Base-by-base conservation (phyloP, 1,140 invertebrate genomes). In the Pinna nobilis region DNA sequence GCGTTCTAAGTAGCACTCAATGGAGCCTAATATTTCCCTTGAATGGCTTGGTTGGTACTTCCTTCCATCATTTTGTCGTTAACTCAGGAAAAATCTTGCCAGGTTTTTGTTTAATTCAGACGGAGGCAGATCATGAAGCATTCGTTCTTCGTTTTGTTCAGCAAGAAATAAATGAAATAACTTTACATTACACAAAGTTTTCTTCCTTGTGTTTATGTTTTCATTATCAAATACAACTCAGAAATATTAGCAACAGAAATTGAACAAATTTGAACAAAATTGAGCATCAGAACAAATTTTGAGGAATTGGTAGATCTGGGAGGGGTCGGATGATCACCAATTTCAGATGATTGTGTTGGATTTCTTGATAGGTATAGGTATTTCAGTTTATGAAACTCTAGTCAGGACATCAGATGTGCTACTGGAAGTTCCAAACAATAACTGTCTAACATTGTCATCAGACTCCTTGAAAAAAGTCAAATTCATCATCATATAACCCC, bases 201-300 rank as follows among this genome's bases (percentile, higher is more conserved):
- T n/a, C 39, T 44, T 44, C n/a, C 39, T 44, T 44, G 39, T 44
- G 39, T n/a, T 44, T n/a, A 44, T 44, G 39, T 44, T 44, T n/a
- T 44, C 39, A 44, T 44, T 44, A 11, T 44, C 39, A 11, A 44
- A n/a, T n/a, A 44, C 39, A 44, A 44, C 39, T 44, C 9, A 11
- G 39, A 44, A 44, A 44, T n/a, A 44, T 44, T n/a, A 11, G n/a
- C n/a, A 11, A 11, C 39, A 44, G 9, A 11, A n/a, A 44, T 44
- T 9, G 39, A n/a, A 11, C 39, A n/a, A n/a, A 44, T 11, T 44
- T n/a, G 9, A 44, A 9, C n/a, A 44, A 9, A 11, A 44, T 9
- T 44, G n/a, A n/a, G n/a, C n/a, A n/a, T n/a, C n/a, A n/a, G n/a
- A n/a, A n/a, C n/a, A n/a, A n/a, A n/a, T n/a, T n/a, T 44, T 44